phyloP scores from a whole-genome alignment of 2,797 vertebrate genomes.

The Tinamus major region DNA sequence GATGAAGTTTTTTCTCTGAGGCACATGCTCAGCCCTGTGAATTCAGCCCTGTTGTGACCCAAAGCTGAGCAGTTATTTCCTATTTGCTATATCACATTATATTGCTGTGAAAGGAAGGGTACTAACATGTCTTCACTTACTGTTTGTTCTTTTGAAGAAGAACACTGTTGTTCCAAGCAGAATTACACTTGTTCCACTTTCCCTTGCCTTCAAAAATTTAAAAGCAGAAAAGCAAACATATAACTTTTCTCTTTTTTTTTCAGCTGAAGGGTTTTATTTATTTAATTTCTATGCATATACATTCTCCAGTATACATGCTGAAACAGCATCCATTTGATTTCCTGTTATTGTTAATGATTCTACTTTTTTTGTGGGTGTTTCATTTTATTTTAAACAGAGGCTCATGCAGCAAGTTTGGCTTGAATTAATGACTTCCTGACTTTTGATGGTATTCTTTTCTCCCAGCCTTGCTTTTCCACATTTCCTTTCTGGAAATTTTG shows the following conservation, averaged over 20 bases:
- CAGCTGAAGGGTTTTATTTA: constrained; percentile 16
- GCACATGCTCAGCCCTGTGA: neutral
- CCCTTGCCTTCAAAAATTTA: constrained; percentile 5
- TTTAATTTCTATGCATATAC: neutral
- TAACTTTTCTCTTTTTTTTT: neutral
- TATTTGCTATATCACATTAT: neutral
- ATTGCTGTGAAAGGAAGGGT: fast-evolving
- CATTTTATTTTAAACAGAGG: constrained; percentile 7
- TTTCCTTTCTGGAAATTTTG: constrained; percentile 6
- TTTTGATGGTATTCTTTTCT: constrained; percentile 18
- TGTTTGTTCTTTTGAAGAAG: constrained; percentile 21
- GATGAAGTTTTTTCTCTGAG: neutral
- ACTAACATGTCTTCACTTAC: neutral
- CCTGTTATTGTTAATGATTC: constrained; percentile 27
- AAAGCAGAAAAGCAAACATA: constrained; percentile 10
- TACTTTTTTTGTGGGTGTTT: neutral
- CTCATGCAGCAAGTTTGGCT: neutral
- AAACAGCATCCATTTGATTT: constrained; percentile 44
- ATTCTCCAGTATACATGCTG: neutral
- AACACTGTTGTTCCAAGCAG: neutral
- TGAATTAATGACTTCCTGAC: constrained; percentile 24
- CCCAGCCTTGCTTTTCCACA: neutral
- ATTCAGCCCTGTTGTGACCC: neutral
- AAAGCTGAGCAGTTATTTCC: neutral
- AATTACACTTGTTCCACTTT: constrained; percentile 26